Evolutionary conservation across 2,113 vertebrate genomes (phyloP), one percentile per base, ranked within the genome.

Genomic region (Zootoca vivipara): DNA sequence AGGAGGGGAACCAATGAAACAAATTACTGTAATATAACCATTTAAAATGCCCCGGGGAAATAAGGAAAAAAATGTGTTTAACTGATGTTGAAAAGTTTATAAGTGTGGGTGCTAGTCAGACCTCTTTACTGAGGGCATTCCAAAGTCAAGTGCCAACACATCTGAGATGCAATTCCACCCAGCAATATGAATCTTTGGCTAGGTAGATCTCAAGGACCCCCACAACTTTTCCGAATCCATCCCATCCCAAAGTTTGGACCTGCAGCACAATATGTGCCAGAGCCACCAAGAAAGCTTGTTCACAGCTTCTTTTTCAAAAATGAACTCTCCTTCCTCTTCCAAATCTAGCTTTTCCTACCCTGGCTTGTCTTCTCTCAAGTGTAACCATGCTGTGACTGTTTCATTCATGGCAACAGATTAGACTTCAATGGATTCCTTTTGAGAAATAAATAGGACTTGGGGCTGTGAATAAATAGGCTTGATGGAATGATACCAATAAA

Each of bases 401-500:
- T 92, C 85, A 35, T 85, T 91, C 90, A 56, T 42, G 81, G 85
- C 65, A 87, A 84, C 13, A 88, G 35, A 89, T 73, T 33, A 89
- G 81, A 83, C 56, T 46, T 82, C 86, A 75, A 10, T 26, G 13
- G 38, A 33, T 56, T 91, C 64, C 79, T 93, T 89, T 92, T 77
- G 77, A 64, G 2, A 20, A 94, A 80, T 83, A 93, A 91, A 69
- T 70, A 85, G 90, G 70, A 42, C 77, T 94, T 87, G 78, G 33
- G 3, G 93, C 15, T 85, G 65, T 64, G 65, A 91, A 86, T 84
- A 89, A 89, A n/a, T n/a, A n/a, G 93, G 89, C 35, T 28, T 91
- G 87, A 93, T 87, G 65, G 58, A 83, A 78, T 80, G 58, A 93
- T n/a, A 94, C 35, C 88, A 90, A 93, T 33, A 85, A 91, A 91